phyloP scores from a whole-genome alignment of 2,113 vertebrate species.

The Serinus canaria region DNA sequence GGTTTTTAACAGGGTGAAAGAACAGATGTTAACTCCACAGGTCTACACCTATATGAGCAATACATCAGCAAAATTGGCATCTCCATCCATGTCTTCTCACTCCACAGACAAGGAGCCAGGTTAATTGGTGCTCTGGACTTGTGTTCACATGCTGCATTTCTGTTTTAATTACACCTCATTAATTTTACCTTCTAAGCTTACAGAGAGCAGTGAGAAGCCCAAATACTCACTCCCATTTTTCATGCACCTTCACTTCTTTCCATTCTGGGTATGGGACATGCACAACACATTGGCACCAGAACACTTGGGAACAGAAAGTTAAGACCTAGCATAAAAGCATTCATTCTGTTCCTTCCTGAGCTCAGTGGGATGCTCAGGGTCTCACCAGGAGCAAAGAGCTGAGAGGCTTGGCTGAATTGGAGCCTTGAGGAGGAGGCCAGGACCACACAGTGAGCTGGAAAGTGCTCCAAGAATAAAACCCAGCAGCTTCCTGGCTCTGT shows the following conservation, averaged over 20 bases:
- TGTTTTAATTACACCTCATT: constrained; percentile 6
- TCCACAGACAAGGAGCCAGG: not conserved
- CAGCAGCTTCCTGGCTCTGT: not conserved
- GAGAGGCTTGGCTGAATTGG: not conserved
- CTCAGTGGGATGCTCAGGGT: not conserved
- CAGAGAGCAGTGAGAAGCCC: not conserved
- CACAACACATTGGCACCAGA: not conserved
- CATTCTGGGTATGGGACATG: rapidly evolving
- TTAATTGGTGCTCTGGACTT: not conserved
- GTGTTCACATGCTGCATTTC: rapidly evolving
- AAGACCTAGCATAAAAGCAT: not conserved
- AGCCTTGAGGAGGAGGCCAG: not conserved
- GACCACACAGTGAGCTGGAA: not conserved
- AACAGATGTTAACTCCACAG: not conserved
- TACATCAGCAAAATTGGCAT: not conserved
- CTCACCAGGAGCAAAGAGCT: not conserved
- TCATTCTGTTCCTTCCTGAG: not conserved
- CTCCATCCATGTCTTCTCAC: not conserved
- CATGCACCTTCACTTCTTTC: not conserved
- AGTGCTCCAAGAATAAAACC: not conserved
- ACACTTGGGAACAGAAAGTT: not conserved
- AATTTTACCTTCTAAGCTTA: not conserved
- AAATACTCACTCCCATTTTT: not conserved
- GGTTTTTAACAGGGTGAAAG: not conserved
- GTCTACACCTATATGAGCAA: rapidly evolving